Evolutionary conservation across 2,888 invertebrate species (phyloP).

Genomic region (Willowsia nigromaculata): DNA sequence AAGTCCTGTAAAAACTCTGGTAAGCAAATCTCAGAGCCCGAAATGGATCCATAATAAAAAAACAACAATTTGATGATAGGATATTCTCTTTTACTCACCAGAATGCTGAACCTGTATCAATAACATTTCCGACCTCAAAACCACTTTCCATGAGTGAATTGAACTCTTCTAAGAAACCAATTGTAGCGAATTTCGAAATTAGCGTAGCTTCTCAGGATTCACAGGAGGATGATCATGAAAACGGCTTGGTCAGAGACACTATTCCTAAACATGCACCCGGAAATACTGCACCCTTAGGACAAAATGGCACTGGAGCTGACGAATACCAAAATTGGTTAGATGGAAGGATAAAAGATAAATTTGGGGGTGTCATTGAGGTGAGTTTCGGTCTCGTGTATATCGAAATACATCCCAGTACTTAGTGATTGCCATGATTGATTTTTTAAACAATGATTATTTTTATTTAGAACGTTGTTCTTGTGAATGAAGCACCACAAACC

Average conservation of each 20-base stretch:
- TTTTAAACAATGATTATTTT: neutral
- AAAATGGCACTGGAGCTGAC: neutral
- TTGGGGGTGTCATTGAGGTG: constrained; percentile 67
- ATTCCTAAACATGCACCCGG: no score
- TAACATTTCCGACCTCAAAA: neutral
- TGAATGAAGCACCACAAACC: neutral
- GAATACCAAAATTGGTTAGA: constrained; percentile 53
- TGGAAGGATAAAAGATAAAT: constrained; percentile 56
- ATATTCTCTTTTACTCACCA: neutral
- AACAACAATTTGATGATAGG: no score
- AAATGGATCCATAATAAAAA: no score
- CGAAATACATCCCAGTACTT: neutral
- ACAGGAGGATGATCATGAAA: no score
- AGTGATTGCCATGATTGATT: neutral
- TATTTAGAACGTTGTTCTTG: neutral
- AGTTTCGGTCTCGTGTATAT: neutral
- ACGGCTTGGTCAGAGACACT: no score
- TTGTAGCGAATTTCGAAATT: constrained; percentile 43
- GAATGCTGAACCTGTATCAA: neutral
- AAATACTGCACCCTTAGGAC: neutral
- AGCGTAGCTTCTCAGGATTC: constrained; percentile 21
- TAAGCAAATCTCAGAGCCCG: no score
- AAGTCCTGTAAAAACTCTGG: constrained; percentile 58
- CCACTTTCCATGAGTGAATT: neutral
- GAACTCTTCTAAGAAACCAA: neutral